A percentile compares a stretch with the other conserved stretches of the same genome.
phyloP scores from a whole-genome alignment of 2,797 vertebrate genomes.

The Lates japonicus region DNA sequence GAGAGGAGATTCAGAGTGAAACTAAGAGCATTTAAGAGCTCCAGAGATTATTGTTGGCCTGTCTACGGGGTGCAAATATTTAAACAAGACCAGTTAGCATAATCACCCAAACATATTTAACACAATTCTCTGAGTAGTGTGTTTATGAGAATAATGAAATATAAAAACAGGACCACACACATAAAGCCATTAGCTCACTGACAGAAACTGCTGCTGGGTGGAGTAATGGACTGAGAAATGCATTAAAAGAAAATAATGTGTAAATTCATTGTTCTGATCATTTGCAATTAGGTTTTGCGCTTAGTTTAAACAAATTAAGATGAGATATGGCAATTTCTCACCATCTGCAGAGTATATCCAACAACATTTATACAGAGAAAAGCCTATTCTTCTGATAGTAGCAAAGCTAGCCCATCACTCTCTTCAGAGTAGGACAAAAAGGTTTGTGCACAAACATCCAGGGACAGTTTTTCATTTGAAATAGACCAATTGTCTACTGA shows the following conservation, averaged over 20 bases:
- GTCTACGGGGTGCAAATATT: constrained; percentile 19
- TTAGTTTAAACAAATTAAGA: constrained; percentile 1
- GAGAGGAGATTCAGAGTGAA: neutral
- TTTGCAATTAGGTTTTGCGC: neutral
- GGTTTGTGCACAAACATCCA: neutral
- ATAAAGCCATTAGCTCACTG: neutral
- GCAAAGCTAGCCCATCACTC: neutral
- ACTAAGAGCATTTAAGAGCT: constrained; percentile 16
- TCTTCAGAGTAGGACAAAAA: neutral
- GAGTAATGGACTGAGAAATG: neutral
- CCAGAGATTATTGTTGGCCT: neutral
- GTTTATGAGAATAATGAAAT: constrained; percentile 4
- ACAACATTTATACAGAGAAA: neutral
- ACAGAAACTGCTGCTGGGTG: neutral
- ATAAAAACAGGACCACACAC: constrained; percentile 23
- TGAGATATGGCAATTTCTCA: neutral
- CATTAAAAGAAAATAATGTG: constrained; percentile 1
- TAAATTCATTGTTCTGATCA: neutral
- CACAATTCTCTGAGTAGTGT: neutral
- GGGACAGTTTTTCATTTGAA: neutral
- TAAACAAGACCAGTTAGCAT: constrained; percentile 15
- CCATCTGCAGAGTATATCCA: neutral
- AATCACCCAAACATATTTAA: neutral
- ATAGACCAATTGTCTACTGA: neutral
- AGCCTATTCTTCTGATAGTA: neutral